Evolutionary conservation across 64 coral and sea anemone genomes (phyloP).

Genomic region (Actinia tenebrosa): DNA sequence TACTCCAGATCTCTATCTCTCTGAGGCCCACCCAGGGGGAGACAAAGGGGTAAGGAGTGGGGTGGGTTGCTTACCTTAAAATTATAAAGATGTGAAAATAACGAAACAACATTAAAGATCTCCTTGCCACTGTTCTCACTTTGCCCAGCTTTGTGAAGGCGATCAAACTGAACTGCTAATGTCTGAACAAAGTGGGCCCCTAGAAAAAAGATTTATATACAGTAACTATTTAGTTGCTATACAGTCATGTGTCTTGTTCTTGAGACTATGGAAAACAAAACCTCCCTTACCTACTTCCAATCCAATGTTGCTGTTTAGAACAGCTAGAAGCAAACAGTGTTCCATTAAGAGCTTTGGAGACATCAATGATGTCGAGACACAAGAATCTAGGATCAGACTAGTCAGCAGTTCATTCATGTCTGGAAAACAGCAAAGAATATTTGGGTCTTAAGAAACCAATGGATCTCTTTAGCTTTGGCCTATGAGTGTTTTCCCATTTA

Average conservation of each 20-base stretch:
- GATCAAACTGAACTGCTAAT: constrained; percentile 60
- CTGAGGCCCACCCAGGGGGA: no score
- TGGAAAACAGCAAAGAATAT: constrained; percentile 25
- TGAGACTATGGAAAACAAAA: no score
- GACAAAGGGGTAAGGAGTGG: neutral
- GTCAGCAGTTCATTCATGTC: constrained; percentile 88
- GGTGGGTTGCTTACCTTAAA: constrained; percentile 62
- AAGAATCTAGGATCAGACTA: constrained; percentile 64
- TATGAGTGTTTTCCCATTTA: no score
- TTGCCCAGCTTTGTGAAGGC: constrained; percentile 34
- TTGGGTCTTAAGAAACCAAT: no score
- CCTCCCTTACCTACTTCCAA: constrained; percentile 76
- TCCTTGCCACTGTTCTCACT: constrained; percentile 66
- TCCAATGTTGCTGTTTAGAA: constrained; percentile 80
- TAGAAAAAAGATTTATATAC: neutral
- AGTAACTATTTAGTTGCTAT: no score
- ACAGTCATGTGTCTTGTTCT: no score
- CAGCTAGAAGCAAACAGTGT: constrained; percentile 74
- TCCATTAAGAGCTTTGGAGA: constrained; percentile 86
- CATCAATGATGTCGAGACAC: constrained; percentile 81
- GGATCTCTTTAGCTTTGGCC: no score
- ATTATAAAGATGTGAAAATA: constrained; percentile 85
- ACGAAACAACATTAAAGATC: constrained; percentile 68
- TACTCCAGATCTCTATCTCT: no score
- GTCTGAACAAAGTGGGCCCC: constrained; percentile 79